Evolutionary conservation across 2,797 vertebrate species (phyloP), one percentile per base, ranked within the genome.

Genomic region (Falco cherrug): DNA sequence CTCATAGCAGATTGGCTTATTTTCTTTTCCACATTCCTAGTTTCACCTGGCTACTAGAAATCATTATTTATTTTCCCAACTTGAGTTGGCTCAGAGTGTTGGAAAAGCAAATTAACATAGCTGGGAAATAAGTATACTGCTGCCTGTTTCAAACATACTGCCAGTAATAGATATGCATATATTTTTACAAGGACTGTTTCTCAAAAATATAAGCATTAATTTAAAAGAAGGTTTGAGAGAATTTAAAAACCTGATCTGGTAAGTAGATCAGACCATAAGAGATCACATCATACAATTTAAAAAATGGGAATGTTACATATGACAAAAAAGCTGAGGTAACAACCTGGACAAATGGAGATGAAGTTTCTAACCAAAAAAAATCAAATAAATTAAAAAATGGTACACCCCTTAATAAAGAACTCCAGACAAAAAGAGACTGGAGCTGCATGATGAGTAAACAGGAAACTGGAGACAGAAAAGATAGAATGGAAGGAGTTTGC

Each of bases 391-490:
- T 39, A 0, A 4, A 60, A 64, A 84, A 84, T 19, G 16, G 33
- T 70, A 28, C 35, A 59, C 16, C 83, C 16, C 33, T 59, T 22
- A 84, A 61, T 73, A 88, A 86, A 79, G 80, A 91, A 60, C 47
- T 80, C 53, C 50, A 64, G 54, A 61, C 20, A 59, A 87, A 89
- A 79, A 15, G 33, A 73, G 70, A 33, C 65, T 53, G 85, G 65
- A 84, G n/a, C 76, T 86, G 53, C 12, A 20, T 73, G 79, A 84
- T 86, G 87, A 94, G 82, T 65, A 89, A 94, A 91, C 73, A 93
- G 91, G 85, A 96, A 89, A 78, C 65, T 65, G 76, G 65, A 88
- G 69, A 22, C 57, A 93, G 78, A 73, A 77, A 59, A 91, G 9
- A 48, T 1, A 83, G 87, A 89, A 61, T 91, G 60, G 84, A 50